Conservation (phyloP, 2,113 vertebrate genomes). For the Ceyx margarethae region DNA sequence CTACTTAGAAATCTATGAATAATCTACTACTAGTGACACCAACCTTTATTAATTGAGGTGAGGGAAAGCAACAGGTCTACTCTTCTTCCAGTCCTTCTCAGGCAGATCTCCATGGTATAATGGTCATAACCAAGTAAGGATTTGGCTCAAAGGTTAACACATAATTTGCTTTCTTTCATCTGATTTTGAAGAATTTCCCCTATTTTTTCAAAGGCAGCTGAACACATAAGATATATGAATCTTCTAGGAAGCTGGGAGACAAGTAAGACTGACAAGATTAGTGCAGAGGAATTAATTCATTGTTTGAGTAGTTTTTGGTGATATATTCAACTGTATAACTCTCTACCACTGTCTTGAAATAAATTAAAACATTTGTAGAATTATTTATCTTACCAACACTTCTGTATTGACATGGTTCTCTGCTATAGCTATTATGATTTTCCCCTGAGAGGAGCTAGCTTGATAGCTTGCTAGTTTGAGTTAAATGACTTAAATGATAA, state of each 20-base stretch:
- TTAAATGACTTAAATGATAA: slow-evolving; percentile 53
- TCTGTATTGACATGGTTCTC: not conserved
- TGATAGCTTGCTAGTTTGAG: slow-evolving; percentile 50
- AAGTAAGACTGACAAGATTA: not conserved
- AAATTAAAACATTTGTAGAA: slow-evolving; percentile 31
- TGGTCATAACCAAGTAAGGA: not conserved
- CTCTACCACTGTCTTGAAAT: not conserved
- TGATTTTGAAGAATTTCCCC: not conserved
- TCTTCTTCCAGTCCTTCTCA: not conserved
- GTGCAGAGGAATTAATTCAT: not conserved
- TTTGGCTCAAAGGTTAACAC: not conserved
- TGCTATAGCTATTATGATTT: not conserved
- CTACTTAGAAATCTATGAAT: not conserved
- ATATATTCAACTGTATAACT: not conserved
- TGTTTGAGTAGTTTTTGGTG: not conserved
- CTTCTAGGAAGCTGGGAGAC: not conserved
- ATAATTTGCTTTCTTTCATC: not conserved
- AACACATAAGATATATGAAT: not conserved
- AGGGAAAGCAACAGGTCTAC: not conserved
- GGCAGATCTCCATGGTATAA: not conserved
- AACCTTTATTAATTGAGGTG: not conserved
- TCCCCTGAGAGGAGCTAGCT: slow-evolving; percentile 17
- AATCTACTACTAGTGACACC: not conserved
- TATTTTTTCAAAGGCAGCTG: not conserved
- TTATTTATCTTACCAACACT: slow-evolving; percentile 1